phyloP scores from a whole-genome alignment of 2,888 invertebrate genomes.

The Harpalus rufipes region DNA sequence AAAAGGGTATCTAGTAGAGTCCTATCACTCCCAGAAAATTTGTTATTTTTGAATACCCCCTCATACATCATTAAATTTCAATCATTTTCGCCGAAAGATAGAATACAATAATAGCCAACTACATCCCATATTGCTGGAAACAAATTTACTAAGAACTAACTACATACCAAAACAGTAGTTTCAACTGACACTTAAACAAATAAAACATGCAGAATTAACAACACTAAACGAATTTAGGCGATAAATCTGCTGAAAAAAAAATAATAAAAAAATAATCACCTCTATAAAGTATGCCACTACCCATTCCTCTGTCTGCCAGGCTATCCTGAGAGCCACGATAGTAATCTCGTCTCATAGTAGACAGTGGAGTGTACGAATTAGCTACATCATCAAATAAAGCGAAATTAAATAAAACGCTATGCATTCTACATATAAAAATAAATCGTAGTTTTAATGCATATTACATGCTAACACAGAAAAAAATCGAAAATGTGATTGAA shows the following conservation, averaged over 20 bases:
- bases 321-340: conserved; percentile 95
- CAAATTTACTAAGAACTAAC: conserved; percentile 6
- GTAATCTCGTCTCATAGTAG: conserved; percentile 92
- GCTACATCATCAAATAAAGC: conserved; percentile 71
- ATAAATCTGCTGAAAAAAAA: conserved; percentile 38
- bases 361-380: conserved; percentile 78
- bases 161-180: conserved; percentile 33
- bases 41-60: no score
- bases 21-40: no score
- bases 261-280: conserved; percentile 79
- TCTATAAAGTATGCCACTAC: conserved; percentile 82
- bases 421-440: conserved; percentile 57
- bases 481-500: conserved; percentile 67
- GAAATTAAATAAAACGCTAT: conserved; percentile 70
- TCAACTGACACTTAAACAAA: conserved; percentile 12
- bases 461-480: conserved; percentile 68
- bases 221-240: conserved; percentile 23
- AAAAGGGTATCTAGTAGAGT: no score
- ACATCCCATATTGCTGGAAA: conserved; percentile 15
- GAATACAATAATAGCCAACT: neutral
- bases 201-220: conserved; percentile 56
- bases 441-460: conserved; percentile 62
- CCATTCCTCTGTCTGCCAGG: conserved; percentile 85
- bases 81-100: neutral
- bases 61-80: neutral